Conservation (phyloP, 2,113 vertebrate genomes). For the Coregonus clupeaformis region DNA sequence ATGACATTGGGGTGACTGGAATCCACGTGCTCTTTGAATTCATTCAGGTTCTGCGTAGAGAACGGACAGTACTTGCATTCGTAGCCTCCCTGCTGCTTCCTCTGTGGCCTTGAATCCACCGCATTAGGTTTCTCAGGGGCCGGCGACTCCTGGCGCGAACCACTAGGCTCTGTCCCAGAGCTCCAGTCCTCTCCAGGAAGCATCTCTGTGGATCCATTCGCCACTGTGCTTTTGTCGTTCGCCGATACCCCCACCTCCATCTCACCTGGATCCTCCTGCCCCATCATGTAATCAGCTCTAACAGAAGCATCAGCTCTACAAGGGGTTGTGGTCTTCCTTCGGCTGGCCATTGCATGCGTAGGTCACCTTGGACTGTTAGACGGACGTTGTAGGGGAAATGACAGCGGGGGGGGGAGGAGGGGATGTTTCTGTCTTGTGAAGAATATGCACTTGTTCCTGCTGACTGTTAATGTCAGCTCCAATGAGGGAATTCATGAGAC, state of each 20-base stretch:
- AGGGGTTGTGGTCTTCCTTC: constrained; percentile 92
- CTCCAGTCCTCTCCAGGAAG: constrained; percentile 58
- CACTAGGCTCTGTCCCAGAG: constrained; percentile 40
- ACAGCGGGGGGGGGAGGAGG: constrained; percentile 3
- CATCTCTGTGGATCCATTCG: constrained; percentile 45
- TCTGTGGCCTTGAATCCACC: constrained; percentile 80
- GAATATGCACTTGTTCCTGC: constrained; percentile 40
- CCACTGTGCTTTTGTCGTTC: constrained; percentile 49
- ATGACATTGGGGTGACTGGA: constrained; percentile 96
- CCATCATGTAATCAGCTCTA: constrained; percentile 79
- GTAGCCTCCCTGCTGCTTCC: constrained; percentile 90
- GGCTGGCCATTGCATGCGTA: constrained; percentile 87
- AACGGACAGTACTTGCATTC: constrained; percentile 98
- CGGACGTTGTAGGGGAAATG: constrained; percentile 27
- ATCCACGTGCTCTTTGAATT: constrained; percentile 96
- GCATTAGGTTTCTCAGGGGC: constrained; percentile 74
- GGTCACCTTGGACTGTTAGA: constrained; percentile 21
- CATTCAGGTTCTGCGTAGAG: constrained; percentile 93
- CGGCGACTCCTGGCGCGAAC: constrained; percentile 38
- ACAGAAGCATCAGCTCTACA: constrained; percentile 77
- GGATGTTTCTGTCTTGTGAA: constrained; percentile 44
- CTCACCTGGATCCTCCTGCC: constrained; percentile 70
- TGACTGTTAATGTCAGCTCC: constrained; percentile 74
- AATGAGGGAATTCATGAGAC: constrained; percentile 64
- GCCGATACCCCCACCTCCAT: constrained; percentile 64